These are phyloP conservation scores for Coturnix japonica DNA, from an alignment of 2,113 vertebrate species.

Conservation along the genomic window DNA sequence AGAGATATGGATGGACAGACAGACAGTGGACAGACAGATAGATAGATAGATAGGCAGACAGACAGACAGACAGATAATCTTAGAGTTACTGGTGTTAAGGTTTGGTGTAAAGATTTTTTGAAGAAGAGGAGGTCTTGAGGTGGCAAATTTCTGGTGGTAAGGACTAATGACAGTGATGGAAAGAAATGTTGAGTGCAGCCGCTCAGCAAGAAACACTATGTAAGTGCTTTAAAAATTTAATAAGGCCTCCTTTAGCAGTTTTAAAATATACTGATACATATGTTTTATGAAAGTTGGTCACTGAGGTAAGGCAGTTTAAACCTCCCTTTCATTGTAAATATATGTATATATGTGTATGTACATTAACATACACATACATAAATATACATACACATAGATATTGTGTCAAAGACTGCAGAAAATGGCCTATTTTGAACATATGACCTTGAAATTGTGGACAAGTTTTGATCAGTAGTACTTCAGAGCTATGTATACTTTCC, in stretches of 20 bases:
- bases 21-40: background rate
- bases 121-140: background rate
- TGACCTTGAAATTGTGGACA: background rate
- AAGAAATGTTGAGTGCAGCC: background rate
- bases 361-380: too few species aligned
- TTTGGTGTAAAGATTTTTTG: background rate
- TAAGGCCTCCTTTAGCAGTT: background rate
- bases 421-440: background rate
- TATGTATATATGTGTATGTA: background rate
- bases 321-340: background rate
- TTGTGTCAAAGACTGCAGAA: background rate
- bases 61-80: background rate
- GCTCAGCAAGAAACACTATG: background rate
- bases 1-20: background rate
- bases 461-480: background rate
- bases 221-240: background rate
- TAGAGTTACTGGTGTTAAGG: background rate
- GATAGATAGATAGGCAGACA: background rate
- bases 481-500: slow-evolving; percentile 3
- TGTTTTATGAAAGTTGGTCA: background rate
- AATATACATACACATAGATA: too few species aligned
- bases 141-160: background rate
- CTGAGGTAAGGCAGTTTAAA: background rate
- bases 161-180: background rate
- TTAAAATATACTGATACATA: background rate